A percentile compares a stretch with the other conserved stretches of the same genome.
phyloP scores from a whole-genome alignment of 1,140 invertebrate species.

The Microplitis mediator region DNA sequence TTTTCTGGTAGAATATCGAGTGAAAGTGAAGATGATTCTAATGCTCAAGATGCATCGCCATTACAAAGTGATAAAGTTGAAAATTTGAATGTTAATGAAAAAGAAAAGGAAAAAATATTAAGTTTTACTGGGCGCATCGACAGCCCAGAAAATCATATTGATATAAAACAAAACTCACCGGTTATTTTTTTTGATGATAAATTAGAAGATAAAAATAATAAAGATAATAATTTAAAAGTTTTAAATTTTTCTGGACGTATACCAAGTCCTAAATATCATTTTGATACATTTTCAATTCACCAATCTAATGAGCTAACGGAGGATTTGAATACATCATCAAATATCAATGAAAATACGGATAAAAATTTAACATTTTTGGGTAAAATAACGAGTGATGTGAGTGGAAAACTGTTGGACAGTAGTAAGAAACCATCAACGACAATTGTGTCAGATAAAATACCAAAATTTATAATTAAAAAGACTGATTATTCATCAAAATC shows the following conservation, averaged over 20 bases:
- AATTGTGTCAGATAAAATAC: constrained; percentile 33
- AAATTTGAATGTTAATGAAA: not conserved
- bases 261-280: constrained; percentile 13
- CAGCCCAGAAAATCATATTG: not conserved
- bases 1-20: constrained; percentile 23
- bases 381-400: constrained; percentile 19
- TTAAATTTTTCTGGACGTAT: constrained; percentile 22
- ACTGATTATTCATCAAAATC: constrained; percentile 40
- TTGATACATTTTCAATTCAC: constrained; percentile 1
- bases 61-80: not conserved
- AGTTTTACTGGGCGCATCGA: constrained; percentile 7
- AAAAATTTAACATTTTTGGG: constrained; percentile 30
- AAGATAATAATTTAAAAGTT: not conserved
- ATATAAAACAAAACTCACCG: not conserved
- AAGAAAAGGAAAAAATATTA: not conserved
- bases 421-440: constrained; percentile 12
- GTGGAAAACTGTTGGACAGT: not conserved
- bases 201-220: not conserved
- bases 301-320: not conserved
- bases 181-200: not conserved
- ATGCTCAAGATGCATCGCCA: constrained; percentile 25
- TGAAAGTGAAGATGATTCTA: constrained; percentile 28
- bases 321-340: not conserved
- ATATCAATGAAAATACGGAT: not conserved
- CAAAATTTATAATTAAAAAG: constrained; percentile 54